Evolutionary conservation across 1,140 invertebrate species (phyloP).

Genomic region (Cryptotermes secundus): DNA sequence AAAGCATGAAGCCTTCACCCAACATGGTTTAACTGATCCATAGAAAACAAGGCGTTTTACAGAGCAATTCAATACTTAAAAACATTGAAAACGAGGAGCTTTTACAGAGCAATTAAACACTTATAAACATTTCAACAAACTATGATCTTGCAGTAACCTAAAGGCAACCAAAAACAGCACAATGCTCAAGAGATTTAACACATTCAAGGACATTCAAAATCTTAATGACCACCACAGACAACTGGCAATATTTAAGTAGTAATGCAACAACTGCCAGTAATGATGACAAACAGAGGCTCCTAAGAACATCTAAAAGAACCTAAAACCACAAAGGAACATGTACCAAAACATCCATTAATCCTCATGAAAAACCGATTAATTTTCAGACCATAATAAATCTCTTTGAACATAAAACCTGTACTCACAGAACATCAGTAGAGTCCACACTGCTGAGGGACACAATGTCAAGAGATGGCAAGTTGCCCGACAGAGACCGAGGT

Average conservation of each 20-base stretch:
- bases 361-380: background rate
- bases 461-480: conserved; percentile 60
- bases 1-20: background rate
- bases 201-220: background rate
- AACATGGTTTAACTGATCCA: background rate
- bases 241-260: background rate
- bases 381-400: background rate
- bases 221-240: background rate
- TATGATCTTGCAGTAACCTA: background rate
- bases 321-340: background rate
- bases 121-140: background rate
- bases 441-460: conserved; percentile 23
- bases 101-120: background rate
- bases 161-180: background rate
- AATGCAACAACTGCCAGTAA: background rate
- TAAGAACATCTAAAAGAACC: background rate
- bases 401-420: conserved; percentile 9
- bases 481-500: conserved; percentile 86
- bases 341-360: background rate
- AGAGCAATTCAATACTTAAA: background rate
- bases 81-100: background rate
- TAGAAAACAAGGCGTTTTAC: background rate
- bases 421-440: conserved; percentile 19
- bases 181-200: background rate
- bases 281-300: background rate